Base-by-base conservation (phyloP, 2,113 vertebrate genomes). In the Aix galericulata region DNA sequence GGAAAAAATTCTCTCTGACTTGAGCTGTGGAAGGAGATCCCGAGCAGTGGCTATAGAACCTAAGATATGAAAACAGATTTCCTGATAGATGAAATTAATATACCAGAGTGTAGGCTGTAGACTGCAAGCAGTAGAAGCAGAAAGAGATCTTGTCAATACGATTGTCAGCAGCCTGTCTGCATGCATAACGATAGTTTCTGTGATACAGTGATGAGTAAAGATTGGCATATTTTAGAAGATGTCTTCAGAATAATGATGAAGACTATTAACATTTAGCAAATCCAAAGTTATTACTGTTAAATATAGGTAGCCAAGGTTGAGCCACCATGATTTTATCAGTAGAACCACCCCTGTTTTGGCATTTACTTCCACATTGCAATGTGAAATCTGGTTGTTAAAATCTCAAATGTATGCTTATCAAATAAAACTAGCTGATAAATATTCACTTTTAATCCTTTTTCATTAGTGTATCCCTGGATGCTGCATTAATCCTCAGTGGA, bases 81-180 rank as follows among this genome's bases (percentile, higher is more conserved):
- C 56, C 32, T 63, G 20, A 67, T 88, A 67, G 71, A 32, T 67
- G 55, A 38, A 72, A 74, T 91, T 75, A 82, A 83, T 68, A 29
- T 88, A 77, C 56, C 29, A 77, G 48, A 78, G 32, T 56, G 72
- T 83, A 84, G 64, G 46, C 32, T 93, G 79, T 66, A 73, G 59
- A 59, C 23, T 77, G 55, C 27, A 69, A 88, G 76, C 12, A 88
- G 63, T 25, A 46, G 50, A 91, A 89, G 32, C 46, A 91, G n/a
- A 74, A 82, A 71, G 72, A 59, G 66, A 56, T 3, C 59, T 67
- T 94, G 50, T 91, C 82, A 88, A 9, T 56, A 83, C 91, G 87
- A 91, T 69, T 89, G 84, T 77, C 78, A 94, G 81, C 89, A 92
- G 66, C 40, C 71, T 79, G 75, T 59, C 67, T 85, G 55, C 40